Conservation (phyloP, 2,888 invertebrate species). For the Dexiosoma caninum region DNA sequence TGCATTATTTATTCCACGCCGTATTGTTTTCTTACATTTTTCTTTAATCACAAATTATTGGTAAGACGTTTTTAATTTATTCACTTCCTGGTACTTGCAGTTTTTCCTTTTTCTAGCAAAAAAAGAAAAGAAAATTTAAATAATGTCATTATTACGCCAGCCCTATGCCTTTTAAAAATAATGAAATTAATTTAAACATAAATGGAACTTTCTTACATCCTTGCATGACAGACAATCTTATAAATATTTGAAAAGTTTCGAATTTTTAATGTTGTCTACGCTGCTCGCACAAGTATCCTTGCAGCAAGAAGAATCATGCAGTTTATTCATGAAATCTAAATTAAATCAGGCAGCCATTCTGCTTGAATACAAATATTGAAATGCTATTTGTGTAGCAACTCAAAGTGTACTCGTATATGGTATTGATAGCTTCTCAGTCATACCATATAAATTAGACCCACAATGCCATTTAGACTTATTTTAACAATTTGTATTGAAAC, state of each 20-base stretch:
- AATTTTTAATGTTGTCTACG: background rate
- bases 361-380: background rate
- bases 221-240: conserved; percentile 23
- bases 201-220: background rate
- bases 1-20: too few relatives aligned
- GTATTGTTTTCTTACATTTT: background rate
- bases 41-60: background rate
- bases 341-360: conserved; percentile 16
- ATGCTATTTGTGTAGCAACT: background rate
- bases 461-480: conserved; percentile 19
- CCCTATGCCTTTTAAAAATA: background rate
- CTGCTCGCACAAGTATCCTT: background rate
- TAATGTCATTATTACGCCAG: conserved; percentile 25
- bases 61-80: conserved; percentile 1
- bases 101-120: background rate
- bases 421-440: conserved; percentile 1
- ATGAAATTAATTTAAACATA: conserved; percentile 29
- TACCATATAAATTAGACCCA: conserved; percentile 33
- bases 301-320: conserved; percentile 18
- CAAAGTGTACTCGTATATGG: background rate
- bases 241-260: conserved; percentile 30
- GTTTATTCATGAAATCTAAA: conserved; percentile 44
- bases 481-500: conserved; percentile 12
- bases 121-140: too few relatives aligned
- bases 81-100: background rate